Evolutionary conservation across 1,140 invertebrate species (phyloP).

Genomic region (Brachionus angularis): DNA sequence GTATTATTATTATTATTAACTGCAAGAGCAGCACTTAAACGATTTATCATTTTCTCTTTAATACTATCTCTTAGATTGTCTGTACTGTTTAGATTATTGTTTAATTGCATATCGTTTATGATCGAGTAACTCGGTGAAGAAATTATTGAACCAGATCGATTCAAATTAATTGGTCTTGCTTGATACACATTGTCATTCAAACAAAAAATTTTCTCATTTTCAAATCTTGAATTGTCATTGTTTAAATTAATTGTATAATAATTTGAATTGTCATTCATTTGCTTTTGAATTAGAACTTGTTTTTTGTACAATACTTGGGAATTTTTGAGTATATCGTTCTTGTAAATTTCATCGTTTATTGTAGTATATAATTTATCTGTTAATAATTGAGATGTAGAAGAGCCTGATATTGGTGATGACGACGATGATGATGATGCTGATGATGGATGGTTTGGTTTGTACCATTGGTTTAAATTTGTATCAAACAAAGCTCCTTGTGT

Average conservation of each 20-base stretch:
- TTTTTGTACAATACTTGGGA: conserved; percentile 20
- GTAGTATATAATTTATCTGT: conserved; percentile 1
- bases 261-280: neutral
- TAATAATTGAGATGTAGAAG: no score
- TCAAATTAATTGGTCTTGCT: conserved; percentile 38
- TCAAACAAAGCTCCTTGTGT: conserved; percentile 22
- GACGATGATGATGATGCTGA: neutral
- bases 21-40: conserved; percentile 3
- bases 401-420: neutral
- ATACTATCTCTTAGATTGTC: conserved; percentile 36
- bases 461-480: conserved; percentile 18
- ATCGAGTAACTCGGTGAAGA: neutral
- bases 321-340: conserved; percentile 7
- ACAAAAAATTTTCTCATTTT: neutral
- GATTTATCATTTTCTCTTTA: conserved; percentile 30
- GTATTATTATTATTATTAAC: no score
- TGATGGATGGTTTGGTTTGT: neutral
- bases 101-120: conserved; percentile 18
- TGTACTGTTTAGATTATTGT: conserved; percentile 38
- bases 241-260: neutral
- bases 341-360: conserved; percentile 10
- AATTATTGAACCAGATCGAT: neutral
- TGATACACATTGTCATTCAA: neutral
- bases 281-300: conserved; percentile 6
- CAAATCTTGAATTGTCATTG: neutral